Percentiles rank a stretch among this genome's conserved stretches.
Conservation (phyloP, 2,113 vertebrate species). For the Tyrannus savana region DNA sequence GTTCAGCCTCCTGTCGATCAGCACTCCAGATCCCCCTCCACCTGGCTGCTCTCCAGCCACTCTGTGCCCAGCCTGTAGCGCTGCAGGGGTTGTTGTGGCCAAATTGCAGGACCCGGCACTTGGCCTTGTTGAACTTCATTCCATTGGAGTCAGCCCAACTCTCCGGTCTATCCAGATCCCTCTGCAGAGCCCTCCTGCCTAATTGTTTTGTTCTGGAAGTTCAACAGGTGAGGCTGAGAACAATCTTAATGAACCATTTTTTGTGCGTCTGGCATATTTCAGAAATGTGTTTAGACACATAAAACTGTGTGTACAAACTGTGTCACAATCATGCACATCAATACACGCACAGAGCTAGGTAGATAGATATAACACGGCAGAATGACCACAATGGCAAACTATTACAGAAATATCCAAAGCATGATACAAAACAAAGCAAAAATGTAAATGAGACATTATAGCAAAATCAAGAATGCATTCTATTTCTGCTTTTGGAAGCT, state of each 20-base stretch:
- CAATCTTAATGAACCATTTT: background rate
- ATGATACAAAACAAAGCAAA: background rate
- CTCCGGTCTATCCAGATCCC: too few relatives aligned
- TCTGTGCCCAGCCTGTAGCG: too few relatives aligned
- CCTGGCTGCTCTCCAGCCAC: too few relatives aligned
- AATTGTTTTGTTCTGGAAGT: background rate
- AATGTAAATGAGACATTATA: background rate
- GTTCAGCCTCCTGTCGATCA: too few relatives aligned
- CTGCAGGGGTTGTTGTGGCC: too few relatives aligned
- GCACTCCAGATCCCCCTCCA: too few relatives aligned
- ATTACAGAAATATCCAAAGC: background rate
- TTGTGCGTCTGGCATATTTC: background rate
- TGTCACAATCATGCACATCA: background rate
- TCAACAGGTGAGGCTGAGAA: background rate
- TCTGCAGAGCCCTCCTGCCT: too few relatives aligned
- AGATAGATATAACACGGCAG: background rate
- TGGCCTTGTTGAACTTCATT: too few relatives aligned
- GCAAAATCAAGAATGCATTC: background rate
- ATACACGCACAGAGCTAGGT: background rate
- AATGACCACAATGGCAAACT: background rate
- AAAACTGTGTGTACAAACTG: background rate
- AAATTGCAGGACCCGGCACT: too few relatives aligned
- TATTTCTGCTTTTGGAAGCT: background rate
- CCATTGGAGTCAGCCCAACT: too few relatives aligned
- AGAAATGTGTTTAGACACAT: background rate